Conservation (phyloP, 1,140 invertebrate species). For the Magallana gigas region DNA sequence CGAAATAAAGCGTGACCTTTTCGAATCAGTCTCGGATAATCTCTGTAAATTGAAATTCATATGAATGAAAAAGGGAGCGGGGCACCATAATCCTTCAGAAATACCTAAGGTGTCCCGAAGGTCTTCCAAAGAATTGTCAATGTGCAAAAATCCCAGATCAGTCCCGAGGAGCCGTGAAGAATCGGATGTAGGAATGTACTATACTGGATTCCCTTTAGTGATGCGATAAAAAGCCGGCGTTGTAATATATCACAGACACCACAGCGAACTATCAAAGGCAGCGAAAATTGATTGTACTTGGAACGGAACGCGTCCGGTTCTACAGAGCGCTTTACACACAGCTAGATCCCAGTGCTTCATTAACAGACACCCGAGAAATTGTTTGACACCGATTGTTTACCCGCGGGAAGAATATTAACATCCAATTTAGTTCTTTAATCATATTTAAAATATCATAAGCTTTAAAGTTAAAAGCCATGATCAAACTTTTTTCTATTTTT, state of each 20-base stretch:
- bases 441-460: conserved; percentile 38
- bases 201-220: not conserved
- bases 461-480: conserved; percentile 7
- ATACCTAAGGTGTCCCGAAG: conserved; percentile 20
- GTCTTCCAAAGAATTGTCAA: not conserved
- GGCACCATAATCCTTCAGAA: conserved; percentile 14
- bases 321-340: not conserved
- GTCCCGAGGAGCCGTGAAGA: conserved; percentile 8
- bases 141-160: conserved; percentile 18
- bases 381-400: not conserved
- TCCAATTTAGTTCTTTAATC: conserved; percentile 6
- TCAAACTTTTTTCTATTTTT: conserved; percentile 8
- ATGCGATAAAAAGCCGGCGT: not conserved
- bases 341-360: not conserved
- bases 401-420: conserved; percentile 2
- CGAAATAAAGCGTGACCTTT: conserved; percentile 32
- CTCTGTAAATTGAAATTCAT: conserved; percentile 23
- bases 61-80: conserved; percentile 16
- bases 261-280: not conserved
- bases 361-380: conserved; percentile 23
- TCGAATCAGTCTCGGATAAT: not conserved
- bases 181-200: conserved; percentile 22
- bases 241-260: not conserved
- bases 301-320: not conserved
- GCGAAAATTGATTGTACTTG: not conserved